Evolutionary conservation across 2,797 vertebrate species (phyloP).

Genomic region (Knipowitschia caucasica): DNA sequence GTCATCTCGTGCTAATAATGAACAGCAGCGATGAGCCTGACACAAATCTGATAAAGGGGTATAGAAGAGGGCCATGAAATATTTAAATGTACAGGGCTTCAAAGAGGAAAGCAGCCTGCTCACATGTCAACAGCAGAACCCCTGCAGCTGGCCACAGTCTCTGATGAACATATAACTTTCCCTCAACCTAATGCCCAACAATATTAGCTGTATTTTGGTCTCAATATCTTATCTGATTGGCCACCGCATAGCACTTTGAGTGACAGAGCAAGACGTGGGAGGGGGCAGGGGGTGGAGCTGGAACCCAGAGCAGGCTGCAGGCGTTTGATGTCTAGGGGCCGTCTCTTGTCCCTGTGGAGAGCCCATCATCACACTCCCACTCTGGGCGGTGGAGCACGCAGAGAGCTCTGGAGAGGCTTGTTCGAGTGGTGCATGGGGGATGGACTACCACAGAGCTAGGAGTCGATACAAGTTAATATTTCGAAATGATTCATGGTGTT

Average conservation of each 20-base stretch:
- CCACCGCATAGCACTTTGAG: neutral
- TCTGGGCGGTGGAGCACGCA: conserved; percentile 66
- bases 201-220: neutral
- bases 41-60: conserved; percentile 66
- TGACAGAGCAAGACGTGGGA: conserved; percentile 30
- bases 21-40: conserved; percentile 64
- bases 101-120: conserved; percentile 63
- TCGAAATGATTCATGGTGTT: neutral
- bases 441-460: conserved; percentile 74
- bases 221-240: too few species aligned
- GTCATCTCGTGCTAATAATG: conserved; percentile 63
- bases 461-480: conserved; percentile 48
- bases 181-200: conserved; percentile 23
- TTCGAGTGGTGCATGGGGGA: conserved; percentile 40
- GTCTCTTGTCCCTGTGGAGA: conserved; percentile 78
- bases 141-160: conserved; percentile 41
- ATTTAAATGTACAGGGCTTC: conserved; percentile 77
- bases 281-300: conserved; percentile 39
- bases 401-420: conserved; percentile 60
- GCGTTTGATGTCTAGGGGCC: conserved; percentile 83
- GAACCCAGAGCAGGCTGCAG: conserved; percentile 70
- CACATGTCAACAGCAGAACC: conserved; percentile 62
- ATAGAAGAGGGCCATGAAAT: conserved; percentile 72
- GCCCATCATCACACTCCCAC: conserved; percentile 78
- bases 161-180: conserved; percentile 60